Evolutionary conservation across 2,797 vertebrate genomes (phyloP).

Genomic region (Helostoma temminkii): DNA sequence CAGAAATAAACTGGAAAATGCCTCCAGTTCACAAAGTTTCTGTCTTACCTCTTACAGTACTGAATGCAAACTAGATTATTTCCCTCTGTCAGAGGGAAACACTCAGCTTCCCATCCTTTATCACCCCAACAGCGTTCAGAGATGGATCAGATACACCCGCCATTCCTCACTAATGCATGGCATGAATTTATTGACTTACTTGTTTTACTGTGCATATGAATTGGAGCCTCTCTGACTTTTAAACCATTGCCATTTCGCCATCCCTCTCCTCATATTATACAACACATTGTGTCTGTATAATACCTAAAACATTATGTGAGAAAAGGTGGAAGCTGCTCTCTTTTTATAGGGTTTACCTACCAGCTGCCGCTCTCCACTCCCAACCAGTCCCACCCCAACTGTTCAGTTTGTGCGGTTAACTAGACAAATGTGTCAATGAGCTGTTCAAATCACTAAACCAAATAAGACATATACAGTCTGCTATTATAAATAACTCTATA

Average conservation of each 20-base stretch:
- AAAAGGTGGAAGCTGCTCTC: too few species aligned
- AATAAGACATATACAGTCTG: too few species aligned
- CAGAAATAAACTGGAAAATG: constrained; percentile 44
- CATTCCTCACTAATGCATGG: constrained; percentile 9
- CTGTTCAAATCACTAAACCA: too few species aligned
- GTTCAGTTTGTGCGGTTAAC: too few species aligned
- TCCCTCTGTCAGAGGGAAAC: constrained; percentile 50
- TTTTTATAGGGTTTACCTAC: too few species aligned
- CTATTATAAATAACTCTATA: too few species aligned
- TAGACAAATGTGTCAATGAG: too few species aligned
- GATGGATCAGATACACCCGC: constrained; percentile 20
- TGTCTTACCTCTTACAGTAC: constrained; percentile 52
- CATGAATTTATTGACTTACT: constrained; percentile 50
- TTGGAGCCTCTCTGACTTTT: constrained; percentile 25
- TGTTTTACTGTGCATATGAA: constrained; percentile 44
- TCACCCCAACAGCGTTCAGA: constrained; percentile 32
- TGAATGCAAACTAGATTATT: constrained; percentile 23
- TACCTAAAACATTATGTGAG: too few species aligned
- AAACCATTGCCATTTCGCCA: constrained; percentile 18
- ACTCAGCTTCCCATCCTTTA: constrained; percentile 63
- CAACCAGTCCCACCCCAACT: too few species aligned
- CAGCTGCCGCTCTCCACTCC: too few species aligned
- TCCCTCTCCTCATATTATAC: constrained; percentile 10
- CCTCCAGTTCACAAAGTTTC: constrained; percentile 27
- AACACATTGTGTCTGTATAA: too few species aligned